phyloP scores from a whole-genome alignment of 2,888 invertebrate species.

The Drosophila tripunctata region DNA sequence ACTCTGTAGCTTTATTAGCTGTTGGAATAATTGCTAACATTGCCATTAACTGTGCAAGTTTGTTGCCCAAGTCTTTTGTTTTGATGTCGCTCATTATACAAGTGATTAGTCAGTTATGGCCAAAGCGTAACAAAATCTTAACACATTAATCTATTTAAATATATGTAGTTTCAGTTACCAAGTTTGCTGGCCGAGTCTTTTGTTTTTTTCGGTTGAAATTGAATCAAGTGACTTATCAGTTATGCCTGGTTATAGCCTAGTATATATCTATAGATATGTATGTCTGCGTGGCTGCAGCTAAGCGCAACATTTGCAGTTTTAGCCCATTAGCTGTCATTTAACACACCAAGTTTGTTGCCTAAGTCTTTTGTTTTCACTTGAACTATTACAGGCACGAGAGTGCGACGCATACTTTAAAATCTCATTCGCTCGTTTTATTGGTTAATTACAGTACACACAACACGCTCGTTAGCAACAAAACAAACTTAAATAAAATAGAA shows the following conservation, averaged over 20 bases:
- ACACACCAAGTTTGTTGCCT: constrained; percentile 36
- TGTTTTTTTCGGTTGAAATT: constrained; percentile 31
- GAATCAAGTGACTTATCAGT: constrained; percentile 1
- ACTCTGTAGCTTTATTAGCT: too few relatives aligned
- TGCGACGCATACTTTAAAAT: constrained; percentile 11
- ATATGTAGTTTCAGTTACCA: too few relatives aligned
- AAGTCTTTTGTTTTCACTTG: constrained; percentile 74
- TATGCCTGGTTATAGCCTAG: neutral
- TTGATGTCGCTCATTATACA: neutral
- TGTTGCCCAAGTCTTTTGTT: constrained; percentile 17
- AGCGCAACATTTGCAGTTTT: constrained; percentile 7
- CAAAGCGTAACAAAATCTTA: neutral
- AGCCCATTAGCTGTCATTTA: constrained; percentile 27
- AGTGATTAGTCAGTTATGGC: neutral
- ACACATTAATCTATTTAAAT: too few relatives aligned
- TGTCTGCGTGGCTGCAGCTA: constrained; percentile 1
- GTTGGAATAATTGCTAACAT: too few relatives aligned
- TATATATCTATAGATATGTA: constrained; percentile 3
- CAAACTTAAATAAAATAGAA: constrained; percentile 22
- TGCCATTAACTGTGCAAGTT: too few relatives aligned
- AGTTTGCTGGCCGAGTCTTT: constrained; percentile 14
- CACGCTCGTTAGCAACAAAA: constrained; percentile 60
- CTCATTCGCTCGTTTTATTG: constrained; percentile 44
- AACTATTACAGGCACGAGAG: constrained; percentile 16
- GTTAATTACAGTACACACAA: constrained; percentile 58